A percentile compares a stretch with the other conserved stretches of the same genome.
These are phyloP conservation scores for Varroa destructor DNA, from an alignment of 1,140 invertebrate genomes.

Conservation along the genomic window DNA sequence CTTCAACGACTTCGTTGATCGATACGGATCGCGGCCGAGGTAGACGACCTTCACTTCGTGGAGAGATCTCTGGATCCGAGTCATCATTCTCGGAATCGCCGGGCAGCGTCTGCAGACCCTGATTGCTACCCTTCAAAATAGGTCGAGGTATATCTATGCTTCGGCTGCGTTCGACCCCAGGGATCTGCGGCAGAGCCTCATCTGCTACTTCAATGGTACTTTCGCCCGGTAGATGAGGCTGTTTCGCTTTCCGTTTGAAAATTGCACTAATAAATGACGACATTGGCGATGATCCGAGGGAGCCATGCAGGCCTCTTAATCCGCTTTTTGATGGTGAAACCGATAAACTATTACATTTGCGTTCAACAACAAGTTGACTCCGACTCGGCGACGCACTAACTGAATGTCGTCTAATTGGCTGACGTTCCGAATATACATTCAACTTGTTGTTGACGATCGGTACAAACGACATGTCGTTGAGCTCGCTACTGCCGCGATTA, in stretches of 20 bases:
- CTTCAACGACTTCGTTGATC: constrained; percentile 27
- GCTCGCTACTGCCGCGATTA: neutral
- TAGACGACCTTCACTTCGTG: neutral
- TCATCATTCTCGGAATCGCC: constrained; percentile 3
- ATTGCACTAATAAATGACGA: neutral
- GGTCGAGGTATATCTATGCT: constrained; percentile 18
- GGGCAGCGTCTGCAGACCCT: neutral
- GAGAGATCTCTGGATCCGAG: constrained; percentile 6
- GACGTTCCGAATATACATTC: constrained; percentile 17
- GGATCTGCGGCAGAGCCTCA: neutral
- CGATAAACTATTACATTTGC: constrained; percentile 4
- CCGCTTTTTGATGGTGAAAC: constrained; percentile 10
- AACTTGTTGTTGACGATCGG: constrained; percentile 15
- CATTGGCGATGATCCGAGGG: constrained; percentile 19
- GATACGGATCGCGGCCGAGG: constrained; percentile 14
- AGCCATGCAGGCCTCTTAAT: too few relatives aligned
- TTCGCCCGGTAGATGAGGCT: neutral
- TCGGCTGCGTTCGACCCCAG: neutral
- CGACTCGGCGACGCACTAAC: neutral
- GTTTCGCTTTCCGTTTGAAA: constrained; percentile 17
- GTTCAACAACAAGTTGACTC: constrained; percentile 12
- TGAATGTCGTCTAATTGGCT: neutral
- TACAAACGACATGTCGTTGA: constrained; percentile 24
- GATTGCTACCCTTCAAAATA: constrained; percentile 9
- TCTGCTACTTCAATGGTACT: neutral